Evolutionary conservation across 2,113 vertebrate species (phyloP).

Genomic region (Phyllopteryx taeniolatus): DNA sequence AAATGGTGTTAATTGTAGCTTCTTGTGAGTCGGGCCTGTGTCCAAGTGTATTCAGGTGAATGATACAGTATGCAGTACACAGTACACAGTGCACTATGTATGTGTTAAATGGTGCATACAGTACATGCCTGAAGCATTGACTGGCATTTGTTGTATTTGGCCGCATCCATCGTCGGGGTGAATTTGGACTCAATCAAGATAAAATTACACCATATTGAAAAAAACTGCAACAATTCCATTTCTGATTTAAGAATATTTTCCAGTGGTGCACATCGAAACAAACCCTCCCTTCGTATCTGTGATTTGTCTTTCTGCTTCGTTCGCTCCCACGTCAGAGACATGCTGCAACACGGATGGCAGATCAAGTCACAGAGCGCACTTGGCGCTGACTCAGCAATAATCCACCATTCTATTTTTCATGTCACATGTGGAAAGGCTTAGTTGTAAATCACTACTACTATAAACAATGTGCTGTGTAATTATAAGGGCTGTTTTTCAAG

Average conservation of each 20-base stretch:
- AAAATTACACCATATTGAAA: not conserved
- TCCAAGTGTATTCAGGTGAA: not conserved
- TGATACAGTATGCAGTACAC: not conserved
- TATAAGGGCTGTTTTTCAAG: conserved; percentile 17
- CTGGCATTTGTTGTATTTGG: not conserved
- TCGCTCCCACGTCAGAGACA: conserved; percentile 24
- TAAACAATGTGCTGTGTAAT: conserved; percentile 31
- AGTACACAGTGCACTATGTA: not conserved
- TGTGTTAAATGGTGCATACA: not conserved
- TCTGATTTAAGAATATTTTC: not conserved
- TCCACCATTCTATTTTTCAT: conserved; percentile 26
- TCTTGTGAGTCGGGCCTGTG: not conserved
- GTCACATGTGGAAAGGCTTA: conserved; percentile 37
- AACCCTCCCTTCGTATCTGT: conserved; percentile 1
- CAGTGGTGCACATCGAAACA: conserved; percentile 5
- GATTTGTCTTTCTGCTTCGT: conserved; percentile 19
- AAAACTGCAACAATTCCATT: not conserved
- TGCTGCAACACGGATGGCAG: conserved; percentile 33
- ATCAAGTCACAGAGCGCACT: conserved; percentile 43
- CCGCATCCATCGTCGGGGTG: not conserved
- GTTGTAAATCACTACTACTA: conserved; percentile 21
- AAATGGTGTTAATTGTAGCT: not conserved
- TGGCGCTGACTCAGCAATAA: conserved; percentile 48
- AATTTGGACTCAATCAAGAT: not conserved
- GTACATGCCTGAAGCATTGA: not conserved